phyloP scores from a whole-genome alignment of 2,113 vertebrate species.

The Coryphaenoides rupestris region DNA sequence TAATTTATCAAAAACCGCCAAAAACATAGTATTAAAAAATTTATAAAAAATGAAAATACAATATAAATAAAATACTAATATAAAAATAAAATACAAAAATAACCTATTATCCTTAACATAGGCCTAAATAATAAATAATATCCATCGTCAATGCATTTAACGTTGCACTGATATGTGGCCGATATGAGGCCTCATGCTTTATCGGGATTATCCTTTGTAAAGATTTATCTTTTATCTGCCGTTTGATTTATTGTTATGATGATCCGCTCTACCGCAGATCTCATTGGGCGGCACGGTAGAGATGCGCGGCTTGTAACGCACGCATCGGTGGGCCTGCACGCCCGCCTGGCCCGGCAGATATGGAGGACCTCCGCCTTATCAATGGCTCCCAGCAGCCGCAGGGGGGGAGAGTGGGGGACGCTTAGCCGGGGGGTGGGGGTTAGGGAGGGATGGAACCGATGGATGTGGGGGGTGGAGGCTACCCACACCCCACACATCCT shows the following conservation, averaged over 20 bases:
- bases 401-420: not conserved
- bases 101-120: not conserved
- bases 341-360: too few relatives aligned
- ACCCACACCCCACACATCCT: constrained; percentile 29
- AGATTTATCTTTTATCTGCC: constrained; percentile 82
- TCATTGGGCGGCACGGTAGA: constrained; percentile 88
- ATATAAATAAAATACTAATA: too few relatives aligned
- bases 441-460: too few relatives aligned
- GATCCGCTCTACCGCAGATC: constrained; percentile 72
- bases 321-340: constrained; percentile 63
- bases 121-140: too few relatives aligned
- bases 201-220: constrained; percentile 27
- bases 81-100: too few relatives aligned
- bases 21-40: not conserved
- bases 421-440: too few relatives aligned
- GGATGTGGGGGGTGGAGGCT: too few relatives aligned
- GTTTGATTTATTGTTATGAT: constrained; percentile 74
- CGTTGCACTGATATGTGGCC: too few relatives aligned
- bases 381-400: too few relatives aligned
- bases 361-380: too few relatives aligned
- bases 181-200: not conserved
- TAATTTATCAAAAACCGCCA: not conserved
- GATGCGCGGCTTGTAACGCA: constrained; percentile 78
- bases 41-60: too few relatives aligned
- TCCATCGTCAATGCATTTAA: not conserved